Percentiles rank a stretch among this genome's conserved stretches.
Evolutionary conservation across 2,888 invertebrate genomes (phyloP).

Genomic region (Dynastes hyllus): DNA sequence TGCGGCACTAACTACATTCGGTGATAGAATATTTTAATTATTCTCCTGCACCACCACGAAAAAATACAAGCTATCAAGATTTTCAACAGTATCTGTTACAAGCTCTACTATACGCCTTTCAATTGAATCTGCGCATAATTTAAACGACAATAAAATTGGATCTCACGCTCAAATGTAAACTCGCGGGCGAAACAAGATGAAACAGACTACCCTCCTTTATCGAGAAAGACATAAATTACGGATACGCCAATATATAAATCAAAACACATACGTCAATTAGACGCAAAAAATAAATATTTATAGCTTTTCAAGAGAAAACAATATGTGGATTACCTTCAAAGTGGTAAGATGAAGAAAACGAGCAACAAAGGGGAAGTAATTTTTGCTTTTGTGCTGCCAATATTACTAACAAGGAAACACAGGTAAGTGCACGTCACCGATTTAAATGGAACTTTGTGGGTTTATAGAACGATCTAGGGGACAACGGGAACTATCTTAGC

Average conservation of each 20-base stretch:
- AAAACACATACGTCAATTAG: slow-evolving; percentile 55
- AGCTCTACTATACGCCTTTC: background rate
- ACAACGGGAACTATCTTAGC: too few relatives aligned
- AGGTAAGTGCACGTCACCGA: too few relatives aligned
- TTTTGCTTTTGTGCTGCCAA: slow-evolving; percentile 29
- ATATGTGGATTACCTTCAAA: slow-evolving; percentile 56
- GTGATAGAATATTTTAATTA: background rate
- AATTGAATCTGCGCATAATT: background rate
- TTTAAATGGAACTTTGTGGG: too few relatives aligned
- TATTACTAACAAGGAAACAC: background rate
- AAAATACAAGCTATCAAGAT: too few relatives aligned
- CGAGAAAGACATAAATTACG: slow-evolving; percentile 45
- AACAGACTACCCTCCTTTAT: slow-evolving; percentile 1
- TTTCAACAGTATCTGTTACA: too few relatives aligned
- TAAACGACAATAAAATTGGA: slow-evolving; percentile 18
- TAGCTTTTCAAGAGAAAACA: slow-evolving; percentile 54
- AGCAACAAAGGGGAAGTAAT: slow-evolving; percentile 15
- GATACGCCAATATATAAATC: slow-evolving; percentile 53
- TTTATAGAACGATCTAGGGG: too few relatives aligned
- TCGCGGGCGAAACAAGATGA: background rate
- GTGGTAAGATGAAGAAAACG: slow-evolving; percentile 20
- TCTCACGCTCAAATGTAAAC: slow-evolving; percentile 15
- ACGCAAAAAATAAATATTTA: slow-evolving; percentile 54
- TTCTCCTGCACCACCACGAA: background rate
- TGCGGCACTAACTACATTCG: background rate